A percentile compares a stretch with the other conserved stretches of the same genome.
Conservation (phyloP, 2,888 invertebrate species). For the Pseudococcus jackbeardsleyi region DNA sequence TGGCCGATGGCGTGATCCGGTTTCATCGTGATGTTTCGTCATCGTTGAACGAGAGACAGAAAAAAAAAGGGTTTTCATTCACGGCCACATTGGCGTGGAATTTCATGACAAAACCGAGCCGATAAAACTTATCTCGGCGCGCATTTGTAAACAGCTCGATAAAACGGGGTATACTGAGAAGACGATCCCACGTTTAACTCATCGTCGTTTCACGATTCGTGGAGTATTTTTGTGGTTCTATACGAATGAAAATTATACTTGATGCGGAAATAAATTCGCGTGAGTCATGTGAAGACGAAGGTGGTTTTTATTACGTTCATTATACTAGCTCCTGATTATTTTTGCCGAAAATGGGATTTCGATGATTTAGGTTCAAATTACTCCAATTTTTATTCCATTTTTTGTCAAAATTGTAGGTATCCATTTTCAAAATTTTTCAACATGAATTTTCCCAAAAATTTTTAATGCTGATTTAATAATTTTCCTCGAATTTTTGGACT, state of each 20-base stretch:
- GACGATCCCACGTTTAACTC: constrained; percentile 12
- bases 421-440: too few relatives aligned
- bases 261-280: not conserved
- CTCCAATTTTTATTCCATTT: too few relatives aligned
- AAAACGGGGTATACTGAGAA: constrained; percentile 9
- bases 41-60: not conserved
- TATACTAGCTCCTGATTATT: not conserved
- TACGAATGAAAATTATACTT: not conserved
- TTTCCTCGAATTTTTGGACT: too few relatives aligned
- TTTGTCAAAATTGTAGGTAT: too few relatives aligned
- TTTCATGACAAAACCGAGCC: constrained; percentile 14
- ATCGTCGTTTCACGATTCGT: not conserved
- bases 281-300: not conserved
- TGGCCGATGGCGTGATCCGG: constrained; percentile 9
- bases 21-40: not conserved
- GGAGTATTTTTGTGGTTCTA: not conserved
- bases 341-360: too few relatives aligned
- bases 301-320: not conserved
- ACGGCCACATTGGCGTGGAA: constrained; percentile 1
- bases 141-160: constrained; percentile 35
- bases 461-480: too few relatives aligned
- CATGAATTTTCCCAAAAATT: too few relatives aligned
- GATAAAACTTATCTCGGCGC: constrained; percentile 26
- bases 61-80: constrained; percentile 7
- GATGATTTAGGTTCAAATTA: too few relatives aligned